Evolutionary conservation across 2,797 vertebrate species (phyloP), one percentile per base, ranked within the genome.

Genomic region (Mus spretus): DNA sequence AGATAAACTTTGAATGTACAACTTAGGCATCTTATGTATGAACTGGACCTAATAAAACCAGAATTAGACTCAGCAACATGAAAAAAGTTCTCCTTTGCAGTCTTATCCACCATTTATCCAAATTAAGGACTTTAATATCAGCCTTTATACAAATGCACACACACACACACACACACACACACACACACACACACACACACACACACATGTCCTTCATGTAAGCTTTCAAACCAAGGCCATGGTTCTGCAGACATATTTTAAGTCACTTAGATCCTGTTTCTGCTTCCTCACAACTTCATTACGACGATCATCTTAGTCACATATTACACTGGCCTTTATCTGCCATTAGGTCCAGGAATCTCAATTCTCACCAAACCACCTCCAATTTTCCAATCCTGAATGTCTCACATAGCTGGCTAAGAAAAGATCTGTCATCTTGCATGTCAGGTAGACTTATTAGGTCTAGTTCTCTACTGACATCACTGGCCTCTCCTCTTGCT

Each of bases 391-490:
- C 89, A 61, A 26, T 22, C 14, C n/a, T 34, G 4, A 28, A 31
- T 37, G 11, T 44, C 5, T 8, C 40, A 47, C 1, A 1, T 31
- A 53, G 34, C 53, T 40, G 31, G 1, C 37, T 24, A 85, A 12
- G 2, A 70, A 59, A 88, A 67, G 53, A 70, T 19, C 24, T 34
- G 22, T 9, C 70, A 59, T 65, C n/a, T 31, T 22, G 6, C 22
- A 13, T 13, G 1, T 5, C 15, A 14, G 57, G 17, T 0, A 17
- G 2, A 26, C 40, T 50, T 37, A 10, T 59, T 24, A 44, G 6
- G 40, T 20, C 6, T 11, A 1, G 11, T 61, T 15, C 8, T 2
- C 57, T 26, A 53, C 28, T 4, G 3, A 17, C 7, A 0, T 40
- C 24, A 17, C 53, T 44, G 8, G 1, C 8, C 70, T 72, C n/a